Evolutionary conservation across 2,888 invertebrate species (phyloP).

Genomic region (Nemapogon koenigi): DNA sequence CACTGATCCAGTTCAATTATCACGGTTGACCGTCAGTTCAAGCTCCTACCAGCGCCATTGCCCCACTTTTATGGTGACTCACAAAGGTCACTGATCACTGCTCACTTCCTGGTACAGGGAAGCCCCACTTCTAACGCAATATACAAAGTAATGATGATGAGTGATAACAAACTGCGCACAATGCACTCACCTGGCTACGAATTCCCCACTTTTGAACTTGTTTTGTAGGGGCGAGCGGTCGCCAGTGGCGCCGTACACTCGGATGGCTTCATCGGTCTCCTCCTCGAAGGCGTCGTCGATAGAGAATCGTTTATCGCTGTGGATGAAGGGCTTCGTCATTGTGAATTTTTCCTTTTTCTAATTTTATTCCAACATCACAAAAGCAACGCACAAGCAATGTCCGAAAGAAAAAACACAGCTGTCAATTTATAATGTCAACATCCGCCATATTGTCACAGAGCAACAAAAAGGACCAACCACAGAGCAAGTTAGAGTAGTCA

Average conservation of each 20-base stretch:
- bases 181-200: conserved; percentile 46
- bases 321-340: conserved; percentile 59
- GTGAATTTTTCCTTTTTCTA: too few species aligned
- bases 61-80: too few species aligned
- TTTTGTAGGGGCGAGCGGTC: conserved; percentile 72
- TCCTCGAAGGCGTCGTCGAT: conserved; percentile 88
- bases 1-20: too few species aligned
- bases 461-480: too few species aligned
- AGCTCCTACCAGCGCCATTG: too few species aligned
- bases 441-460: conserved; percentile 59
- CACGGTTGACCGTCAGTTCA: too few species aligned
- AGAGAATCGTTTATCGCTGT: conserved; percentile 73
- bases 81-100: too few species aligned
- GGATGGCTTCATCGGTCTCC: conserved; percentile 83
- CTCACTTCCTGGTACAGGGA: too few species aligned
- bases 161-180: too few species aligned
- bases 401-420: conserved; percentile 43
- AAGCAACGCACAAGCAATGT: background rate
- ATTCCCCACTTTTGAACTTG: conserved; percentile 54
- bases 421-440: conserved; percentile 56
- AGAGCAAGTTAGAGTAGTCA: too few species aligned
- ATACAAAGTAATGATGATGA: too few species aligned
- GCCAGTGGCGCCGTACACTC: conserved; percentile 80
- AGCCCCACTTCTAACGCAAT: too few species aligned
- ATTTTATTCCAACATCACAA: conserved; percentile 7